These are phyloP conservation scores for Macrocentrus cingulum DNA, from an alignment of 1,140 invertebrate species.

Conservation along the genomic window DNA sequence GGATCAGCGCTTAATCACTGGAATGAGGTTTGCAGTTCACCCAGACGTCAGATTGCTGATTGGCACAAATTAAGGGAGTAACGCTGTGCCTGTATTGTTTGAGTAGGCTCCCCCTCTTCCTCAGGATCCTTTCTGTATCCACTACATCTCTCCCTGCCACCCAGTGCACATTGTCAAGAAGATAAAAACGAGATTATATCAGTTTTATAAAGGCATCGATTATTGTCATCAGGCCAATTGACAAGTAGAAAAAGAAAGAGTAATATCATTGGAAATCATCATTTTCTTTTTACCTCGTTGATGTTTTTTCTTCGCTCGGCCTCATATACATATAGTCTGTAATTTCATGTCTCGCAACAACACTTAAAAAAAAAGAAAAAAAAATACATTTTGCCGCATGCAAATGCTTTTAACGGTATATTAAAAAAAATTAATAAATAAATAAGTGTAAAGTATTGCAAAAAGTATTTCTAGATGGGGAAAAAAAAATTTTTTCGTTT, in stretches of 20 bases:
- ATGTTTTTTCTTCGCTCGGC: conserved; percentile 2
- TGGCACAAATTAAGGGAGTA: conserved; percentile 97
- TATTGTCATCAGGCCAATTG: conserved; percentile 11
- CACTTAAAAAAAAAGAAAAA: conserved; percentile 3
- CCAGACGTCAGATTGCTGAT: conserved; percentile 95
- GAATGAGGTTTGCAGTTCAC: conserved; percentile 94
- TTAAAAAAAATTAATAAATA: not conserved
- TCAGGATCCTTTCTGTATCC: conserved; percentile 24
- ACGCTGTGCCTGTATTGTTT: conserved; percentile 30
- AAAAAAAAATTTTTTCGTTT: too few relatives aligned
- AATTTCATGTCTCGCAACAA: not conserved
- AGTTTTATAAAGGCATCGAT: conserved; percentile 22
- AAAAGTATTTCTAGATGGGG: not conserved
- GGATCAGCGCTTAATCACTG: conserved; percentile 89
- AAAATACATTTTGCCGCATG: conserved; percentile 3
- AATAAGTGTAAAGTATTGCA: not conserved
- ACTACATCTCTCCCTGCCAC: too few relatives aligned
- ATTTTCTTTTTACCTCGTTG: not conserved
- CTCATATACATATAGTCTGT: conserved; percentile 16
- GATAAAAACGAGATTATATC: conserved; percentile 8
- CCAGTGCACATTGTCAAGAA: conserved; percentile 6
- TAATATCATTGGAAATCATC: conserved; percentile 1
- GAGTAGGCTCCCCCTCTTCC: conserved; percentile 18
- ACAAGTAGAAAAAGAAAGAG: conserved; percentile 6
- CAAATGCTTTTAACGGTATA: conserved; percentile 1